Base-by-base conservation (phyloP, 2,113 vertebrate species). In the Zapus hudsonius region DNA sequence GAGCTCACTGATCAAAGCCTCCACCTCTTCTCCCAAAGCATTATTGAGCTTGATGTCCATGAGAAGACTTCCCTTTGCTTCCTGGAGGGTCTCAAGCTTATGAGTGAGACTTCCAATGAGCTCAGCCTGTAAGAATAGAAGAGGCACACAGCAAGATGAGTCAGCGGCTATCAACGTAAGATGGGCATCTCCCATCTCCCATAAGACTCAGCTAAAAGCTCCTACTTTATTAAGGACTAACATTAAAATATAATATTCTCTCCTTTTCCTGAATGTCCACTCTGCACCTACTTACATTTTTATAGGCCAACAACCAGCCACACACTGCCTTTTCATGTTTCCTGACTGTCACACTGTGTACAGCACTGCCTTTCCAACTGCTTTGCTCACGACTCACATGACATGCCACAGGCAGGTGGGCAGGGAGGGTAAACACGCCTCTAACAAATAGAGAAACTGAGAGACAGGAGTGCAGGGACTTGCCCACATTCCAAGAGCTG, bases 61-160 rank as follows among this genome's bases (percentile, higher is more conserved):
- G 0, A 98, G 89, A 91, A 99, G 98, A 4, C 91, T 98, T 40
- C 98, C 98, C 97, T 98, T 99, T 55, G 99, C 99, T 93, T 94
- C 97, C 84, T 97, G 98, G 82, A 99, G 98, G 27, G 96, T 97
- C 55, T 97, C 98, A n/a, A 99, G 92, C 42, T 99, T 99, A 94
- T 93, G 94, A 38, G 97, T 98, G 96, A 99, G 98, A 70, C 98
- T 99, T 78, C 98, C 97, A 1, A 99, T 98, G 93, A 99, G 98
- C 97, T 99, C 99, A 76, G 97, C 98, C 99, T 99, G 95, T 38
- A 70, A 84, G 31, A 67, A 67, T 7, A 86, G 91, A 93, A 88
- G 67, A 92, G 72, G 97, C 85, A 84, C 90, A 92, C 17, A 64
- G 72, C 76, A 47, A 90, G 86, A 16, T 2, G 23, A 86, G 73